phyloP scores from a whole-genome alignment of 2,797 vertebrate genomes.

The Masticophis lateralis region DNA sequence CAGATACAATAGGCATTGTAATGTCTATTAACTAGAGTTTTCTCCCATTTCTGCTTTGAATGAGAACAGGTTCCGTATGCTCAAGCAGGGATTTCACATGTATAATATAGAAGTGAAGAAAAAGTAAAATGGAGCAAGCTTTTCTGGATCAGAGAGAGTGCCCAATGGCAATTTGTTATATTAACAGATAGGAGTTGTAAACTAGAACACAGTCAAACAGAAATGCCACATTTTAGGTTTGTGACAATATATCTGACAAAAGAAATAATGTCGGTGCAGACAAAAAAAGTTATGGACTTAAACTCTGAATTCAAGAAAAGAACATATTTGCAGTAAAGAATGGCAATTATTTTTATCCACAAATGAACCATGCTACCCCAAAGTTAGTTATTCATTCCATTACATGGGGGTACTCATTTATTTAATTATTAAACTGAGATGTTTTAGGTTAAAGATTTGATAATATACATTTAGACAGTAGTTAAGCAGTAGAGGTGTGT shows the following conservation, averaged over 20 bases:
- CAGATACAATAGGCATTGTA: background rate
- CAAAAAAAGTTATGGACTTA: background rate
- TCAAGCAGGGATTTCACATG: background rate
- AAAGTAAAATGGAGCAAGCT: background rate
- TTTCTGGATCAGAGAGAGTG: background rate
- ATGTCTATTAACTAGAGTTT: background rate
- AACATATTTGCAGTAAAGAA: background rate
- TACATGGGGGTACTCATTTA: background rate
- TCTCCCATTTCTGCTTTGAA: background rate
- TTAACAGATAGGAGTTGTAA: background rate
- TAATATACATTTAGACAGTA: background rate
- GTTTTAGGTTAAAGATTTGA: background rate
- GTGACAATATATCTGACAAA: background rate
- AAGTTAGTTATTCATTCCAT: background rate
- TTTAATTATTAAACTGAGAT: background rate
- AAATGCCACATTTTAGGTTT: background rate
- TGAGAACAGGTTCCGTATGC: background rate
- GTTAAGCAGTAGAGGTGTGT: background rate
- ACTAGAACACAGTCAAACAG: background rate
- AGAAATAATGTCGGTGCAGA: background rate
- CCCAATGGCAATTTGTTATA: background rate
- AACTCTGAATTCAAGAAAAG: background rate
- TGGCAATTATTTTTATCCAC: background rate
- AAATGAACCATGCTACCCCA: background rate
- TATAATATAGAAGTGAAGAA: background rate